Percentiles rank a stretch among this genome's conserved stretches.
These are phyloP conservation scores for Danaus plexippus DNA, from an alignment of 1,140 invertebrate genomes.

Conservation along the genomic window DNA sequence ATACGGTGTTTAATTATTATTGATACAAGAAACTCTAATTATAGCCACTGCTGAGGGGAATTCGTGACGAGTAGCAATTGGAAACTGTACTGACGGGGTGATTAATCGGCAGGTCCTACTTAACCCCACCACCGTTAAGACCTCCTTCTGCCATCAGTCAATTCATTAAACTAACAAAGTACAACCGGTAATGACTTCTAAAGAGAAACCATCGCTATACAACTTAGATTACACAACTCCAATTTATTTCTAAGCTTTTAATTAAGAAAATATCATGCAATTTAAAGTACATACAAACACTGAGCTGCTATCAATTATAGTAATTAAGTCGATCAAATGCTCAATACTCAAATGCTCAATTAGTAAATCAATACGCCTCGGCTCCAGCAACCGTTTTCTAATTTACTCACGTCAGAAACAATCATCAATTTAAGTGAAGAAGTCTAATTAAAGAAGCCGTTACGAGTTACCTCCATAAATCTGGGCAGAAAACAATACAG, in stretches of 20 bases:
- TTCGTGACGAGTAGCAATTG: conserved; percentile 64
- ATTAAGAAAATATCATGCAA: not conserved
- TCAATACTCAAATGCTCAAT: no score
- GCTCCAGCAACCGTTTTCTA: conserved; percentile 38
- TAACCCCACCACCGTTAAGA: conserved; percentile 63
- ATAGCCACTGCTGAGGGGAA: conserved; percentile 39
- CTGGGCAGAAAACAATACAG: conserved; percentile 62
- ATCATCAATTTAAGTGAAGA: conserved; percentile 69
- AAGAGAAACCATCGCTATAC: conserved; percentile 40
- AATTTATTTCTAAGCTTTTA: conserved; percentile 8
- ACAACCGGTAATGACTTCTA: conserved; percentile 61
- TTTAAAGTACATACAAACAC: conserved; percentile 1
- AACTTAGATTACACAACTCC: conserved; percentile 25
- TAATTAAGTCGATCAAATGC: conserved; percentile 2
- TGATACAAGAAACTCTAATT: conserved; percentile 37
- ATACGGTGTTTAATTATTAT: conserved; percentile 11
- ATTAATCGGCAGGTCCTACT: conserved; percentile 65
- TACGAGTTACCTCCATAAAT: conserved; percentile 71
- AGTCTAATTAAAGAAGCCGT: conserved; percentile 70
- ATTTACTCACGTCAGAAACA: conserved; percentile 60
- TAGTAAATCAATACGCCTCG: not conserved
- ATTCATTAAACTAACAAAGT: conserved; percentile 69
- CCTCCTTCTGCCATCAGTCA: conserved; percentile 63
- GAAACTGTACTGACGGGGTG: conserved; percentile 64
- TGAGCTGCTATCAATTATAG: conserved; percentile 6